Base-by-base conservation (phyloP, 2,888 invertebrate genomes). In the Abrostola triplasia region DNA sequence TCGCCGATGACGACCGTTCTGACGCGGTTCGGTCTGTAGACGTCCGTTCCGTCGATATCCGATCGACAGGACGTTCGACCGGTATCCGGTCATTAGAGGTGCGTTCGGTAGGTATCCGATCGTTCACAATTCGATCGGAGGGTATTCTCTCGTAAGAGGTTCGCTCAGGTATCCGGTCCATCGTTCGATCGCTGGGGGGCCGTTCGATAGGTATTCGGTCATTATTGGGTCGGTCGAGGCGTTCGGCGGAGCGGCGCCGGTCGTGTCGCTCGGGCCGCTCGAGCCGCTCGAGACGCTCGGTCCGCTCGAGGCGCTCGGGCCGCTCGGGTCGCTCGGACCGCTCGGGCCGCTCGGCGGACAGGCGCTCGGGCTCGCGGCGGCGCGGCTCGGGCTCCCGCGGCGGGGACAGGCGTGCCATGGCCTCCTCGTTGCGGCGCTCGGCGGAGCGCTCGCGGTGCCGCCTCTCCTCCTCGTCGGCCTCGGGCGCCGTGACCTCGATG, bases 401-500 rank as follows among this genome's bases (percentile, higher is more conserved):
- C 0, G 93, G 92, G 0, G 92, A 91, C 0, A 93, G 86, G 13
- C 92, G 75, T 0, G 92, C 92, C 38, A 91, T 79, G 0, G 91
- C 92, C 67, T 94, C 93, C 54, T 92, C 90, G 63, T 89, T 88
- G 38, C 92, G 77, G 7, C 90, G 71, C 66, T 91, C 92, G 10
- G 82, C 83, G 6, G 91, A 90, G 2, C 87, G 83, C 41, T 88
- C 90, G 12, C 83, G 93, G 84, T 83, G 95, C 87, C 87, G 73
- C 86, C 95, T 68, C 87, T 92, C 90, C 40, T 93, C 93, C 56
- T 93, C 92, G 66, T 92, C 92, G 5, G 86, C 89, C 6, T 91
- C 90, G 0, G 90, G 86, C 65, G 92, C 91, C 6, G 92, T 91
- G 37, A 90, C 90, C 77, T 97, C 97, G 66, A 97, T 96, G 59